Percentiles rank a stretch among this genome's conserved stretches.
Evolutionary conservation across 2,113 vertebrate species (phyloP).

Genomic region (Callipepla californica): DNA sequence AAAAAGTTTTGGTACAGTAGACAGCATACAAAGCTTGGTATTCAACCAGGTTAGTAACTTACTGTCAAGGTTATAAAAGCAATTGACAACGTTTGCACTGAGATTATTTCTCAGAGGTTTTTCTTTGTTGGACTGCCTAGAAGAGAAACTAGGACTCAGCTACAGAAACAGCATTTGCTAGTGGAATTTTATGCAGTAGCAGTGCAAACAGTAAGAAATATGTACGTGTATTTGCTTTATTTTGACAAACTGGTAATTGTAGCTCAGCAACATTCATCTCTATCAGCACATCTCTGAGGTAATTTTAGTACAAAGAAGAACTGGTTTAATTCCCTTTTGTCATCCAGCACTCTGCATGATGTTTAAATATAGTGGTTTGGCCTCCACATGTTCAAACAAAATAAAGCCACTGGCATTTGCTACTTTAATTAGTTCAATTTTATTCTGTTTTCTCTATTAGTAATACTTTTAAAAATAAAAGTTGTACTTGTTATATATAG

Average conservation of each 20-base stretch:
- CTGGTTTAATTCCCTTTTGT: background rate
- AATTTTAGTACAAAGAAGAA: background rate
- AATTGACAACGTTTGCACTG: constrained; percentile 19
- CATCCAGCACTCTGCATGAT: background rate
- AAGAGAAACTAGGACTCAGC: constrained; percentile 1
- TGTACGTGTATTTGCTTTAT: background rate
- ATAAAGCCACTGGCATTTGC: background rate
- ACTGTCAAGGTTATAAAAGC: constrained; percentile 60
- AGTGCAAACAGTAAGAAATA: constrained; percentile 2
- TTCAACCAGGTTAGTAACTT: constrained; percentile 48
- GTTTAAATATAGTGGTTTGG: background rate
- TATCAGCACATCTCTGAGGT: background rate
- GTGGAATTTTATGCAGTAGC: constrained; percentile 1
- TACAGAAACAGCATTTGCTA: background rate
- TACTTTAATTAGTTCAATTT: background rate
- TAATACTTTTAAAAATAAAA: background rate
- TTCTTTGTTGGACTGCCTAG: constrained; percentile 53
- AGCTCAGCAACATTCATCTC: background rate
- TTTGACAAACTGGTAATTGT: constrained; percentile 26
- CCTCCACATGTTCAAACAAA: background rate
- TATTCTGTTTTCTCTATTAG: background rate
- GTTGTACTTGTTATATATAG: background rate
- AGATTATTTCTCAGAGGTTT: constrained; percentile 30
- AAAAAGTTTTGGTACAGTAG: constrained; percentile 23
- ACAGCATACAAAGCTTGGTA: constrained; percentile 43